These are phyloP conservation scores for Argyrosomus regius DNA, from an alignment of 2,797 vertebrate species.

Conservation along the genomic window DNA sequence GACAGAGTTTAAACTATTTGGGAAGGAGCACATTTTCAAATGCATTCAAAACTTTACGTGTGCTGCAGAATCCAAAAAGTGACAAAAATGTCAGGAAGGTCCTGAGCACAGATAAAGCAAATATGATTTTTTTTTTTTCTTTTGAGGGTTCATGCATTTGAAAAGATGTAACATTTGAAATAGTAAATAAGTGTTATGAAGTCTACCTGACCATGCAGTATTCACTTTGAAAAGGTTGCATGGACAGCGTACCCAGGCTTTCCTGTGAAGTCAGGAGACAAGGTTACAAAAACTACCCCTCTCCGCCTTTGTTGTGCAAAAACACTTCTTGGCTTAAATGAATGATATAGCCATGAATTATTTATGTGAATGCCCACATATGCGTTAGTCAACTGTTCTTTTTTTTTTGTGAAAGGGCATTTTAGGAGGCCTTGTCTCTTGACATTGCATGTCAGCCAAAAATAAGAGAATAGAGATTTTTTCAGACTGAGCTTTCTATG, in stretches of 20 bases:
- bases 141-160: constrained; percentile 75
- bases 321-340: constrained; percentile 45
- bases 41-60: constrained; percentile 60
- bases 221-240: constrained; percentile 73
- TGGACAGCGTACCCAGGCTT: constrained; percentile 69
- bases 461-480: constrained; percentile 45
- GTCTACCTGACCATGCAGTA: constrained; percentile 66
- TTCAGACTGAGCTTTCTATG: constrained; percentile 85
- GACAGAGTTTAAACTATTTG: constrained; percentile 53
- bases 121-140: constrained; percentile 21
- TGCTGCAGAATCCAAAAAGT: constrained; percentile 37
- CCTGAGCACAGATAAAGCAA: constrained; percentile 47
- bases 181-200: constrained; percentile 46
- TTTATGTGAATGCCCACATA: constrained; percentile 62
- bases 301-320: constrained; percentile 67
- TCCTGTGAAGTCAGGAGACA: constrained; percentile 81
- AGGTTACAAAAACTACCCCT: constrained; percentile 68
- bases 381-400: constrained; percentile 32
- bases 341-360: constrained; percentile 69
- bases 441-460: constrained; percentile 73
- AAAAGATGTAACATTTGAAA: constrained; percentile 65
- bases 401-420: constrained; percentile 50
- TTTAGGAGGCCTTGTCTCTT: constrained; percentile 81
- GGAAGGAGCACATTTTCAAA: constrained; percentile 78
- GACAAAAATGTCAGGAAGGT: constrained; percentile 53